Base-by-base conservation (phyloP, 2,888 invertebrate genomes). In the Pristionchus entomophagus region DNA sequence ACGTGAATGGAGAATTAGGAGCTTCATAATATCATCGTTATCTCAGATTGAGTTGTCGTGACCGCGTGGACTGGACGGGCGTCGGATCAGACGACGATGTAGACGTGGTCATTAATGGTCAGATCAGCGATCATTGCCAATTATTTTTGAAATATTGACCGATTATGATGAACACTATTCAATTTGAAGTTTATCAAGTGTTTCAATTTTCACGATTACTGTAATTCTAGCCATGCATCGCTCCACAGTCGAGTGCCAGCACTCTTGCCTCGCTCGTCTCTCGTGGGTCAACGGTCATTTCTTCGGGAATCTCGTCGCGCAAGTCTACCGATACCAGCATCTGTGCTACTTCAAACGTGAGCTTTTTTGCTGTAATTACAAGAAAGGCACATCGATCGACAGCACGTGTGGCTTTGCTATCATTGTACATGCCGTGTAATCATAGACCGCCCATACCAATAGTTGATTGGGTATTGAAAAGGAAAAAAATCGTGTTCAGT, bases 311-410 rank as follows among this genome's bases (percentile, higher is more conserved):
- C 86, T 92, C 56, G 77, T 92, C 8, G 89, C 92, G 4, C 88
- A 91, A 0, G 88, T 88, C 83, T 93, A 88, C 86, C 91, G 93
- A 82, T 92, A 92, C 83, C 87, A 92, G 45, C 93, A 93, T 80
- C 87, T 88, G 38, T 93, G 93, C 83, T 89, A 93, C 62, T 93
- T 88, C 87, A 91, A 92, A 78, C 80, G 93, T 92, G 29, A 86
- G 89, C 88, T 29, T n/a, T n/a, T n/a, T n/a, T n/a, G n/a, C n/a
- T n/a, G n/a, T n/a, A n/a, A n/a, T n/a, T n/a, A n/a, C n/a, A n/a
- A n/a, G n/a, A n/a, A n/a, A n/a, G n/a, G n/a, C n/a, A n/a, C n/a
- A n/a, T n/a, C n/a, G n/a, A n/a, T n/a, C n/a, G n/a, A n/a, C n/a
- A n/a, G n/a, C 19, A 19, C 14, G 51, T 14, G 19, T 19, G 14